These are phyloP conservation scores for Pygathrix nemaeus DNA, from an alignment of 2,113 vertebrate genomes.

Conservation along the genomic window DNA sequence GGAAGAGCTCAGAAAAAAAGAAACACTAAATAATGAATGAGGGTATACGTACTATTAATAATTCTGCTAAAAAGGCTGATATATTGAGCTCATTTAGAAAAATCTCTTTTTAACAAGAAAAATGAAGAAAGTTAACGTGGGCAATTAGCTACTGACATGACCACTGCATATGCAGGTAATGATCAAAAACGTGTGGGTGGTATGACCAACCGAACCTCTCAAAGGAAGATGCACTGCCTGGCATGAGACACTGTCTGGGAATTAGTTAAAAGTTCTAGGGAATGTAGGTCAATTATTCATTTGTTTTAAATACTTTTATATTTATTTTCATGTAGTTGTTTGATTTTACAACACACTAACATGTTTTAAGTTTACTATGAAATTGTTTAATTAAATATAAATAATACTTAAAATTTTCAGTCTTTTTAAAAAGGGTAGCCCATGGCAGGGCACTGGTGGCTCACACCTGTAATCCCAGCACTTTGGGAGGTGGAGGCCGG, in stretches of 20 bases:
- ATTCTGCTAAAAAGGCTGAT: conserved; percentile 77
- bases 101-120: conserved; percentile 79
- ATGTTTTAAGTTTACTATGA: neutral
- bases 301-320: conserved; percentile 15
- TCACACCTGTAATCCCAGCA: no score
- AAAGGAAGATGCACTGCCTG: neutral
- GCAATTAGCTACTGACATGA: conserved; percentile 78
- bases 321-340: conserved; percentile 20
- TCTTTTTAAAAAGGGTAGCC: neutral
- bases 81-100: conserved; percentile 79
- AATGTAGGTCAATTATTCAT: neutral
- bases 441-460: neutral
- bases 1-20: conserved; percentile 57
- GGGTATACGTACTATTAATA: conserved; percentile 74
- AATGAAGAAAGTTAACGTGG: conserved; percentile 75
- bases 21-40: conserved; percentile 75
- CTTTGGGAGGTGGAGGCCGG: no score
- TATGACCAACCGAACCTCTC: neutral
- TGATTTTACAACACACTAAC: neutral
- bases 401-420: neutral
- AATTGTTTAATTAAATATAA: neutral
- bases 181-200: conserved; percentile 74
- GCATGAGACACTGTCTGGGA: neutral
- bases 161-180: conserved; percentile 68
- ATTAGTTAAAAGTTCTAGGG: conserved; percentile 6